Base-by-base conservation (phyloP, 2,113 vertebrate genomes). In the Brachyistius frenatus region DNA sequence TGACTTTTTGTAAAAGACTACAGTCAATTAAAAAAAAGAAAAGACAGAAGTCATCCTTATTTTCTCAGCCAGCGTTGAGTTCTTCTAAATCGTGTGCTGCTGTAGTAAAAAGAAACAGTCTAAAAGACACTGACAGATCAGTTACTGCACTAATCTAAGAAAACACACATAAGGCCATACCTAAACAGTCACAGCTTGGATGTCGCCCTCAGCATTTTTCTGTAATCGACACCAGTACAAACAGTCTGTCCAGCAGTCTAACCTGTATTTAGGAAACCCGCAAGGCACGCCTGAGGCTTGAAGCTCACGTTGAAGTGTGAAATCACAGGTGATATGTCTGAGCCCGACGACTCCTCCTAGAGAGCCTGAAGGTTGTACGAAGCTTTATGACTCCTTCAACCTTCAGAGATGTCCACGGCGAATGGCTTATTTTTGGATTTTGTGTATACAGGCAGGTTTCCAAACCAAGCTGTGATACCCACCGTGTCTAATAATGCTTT, bases 401-500 rank as follows among this genome's bases (percentile, higher is more conserved):
- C 76, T 52, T 50, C 68, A 63, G 68, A 72, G 39, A 32, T 13
- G 9, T 78, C 66, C 56, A 75, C 66, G 36, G 58, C 7, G 52
- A 32, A 76, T 15, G 9, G 66, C 66, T 72, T 54, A 65, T 6
- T 72, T 68, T 86, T 65, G 74, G 58, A 44, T 65, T 83, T 67
- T 23, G 44, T 37, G 39, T 41, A 61, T 3, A 68, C 60, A 69
- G 81, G 76, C 64, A 57, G 58, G 37, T 70, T 66, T 81, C 73
- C 66, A 78, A 75, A 78, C 78, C 67, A 64, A 57, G 74, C 81
- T 87, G 86, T 55, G 74, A 81, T 80, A 23, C 80, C 76, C 71
- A 79, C 76, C 3, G 76, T 71, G 81, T 84, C 74, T 50, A 81
- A 78, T 81, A 81, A 68, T 15, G 13, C 61, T 71, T 54, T 84